Conservation (phyloP, 2,113 vertebrate genomes). For the Lota lota region DNA sequence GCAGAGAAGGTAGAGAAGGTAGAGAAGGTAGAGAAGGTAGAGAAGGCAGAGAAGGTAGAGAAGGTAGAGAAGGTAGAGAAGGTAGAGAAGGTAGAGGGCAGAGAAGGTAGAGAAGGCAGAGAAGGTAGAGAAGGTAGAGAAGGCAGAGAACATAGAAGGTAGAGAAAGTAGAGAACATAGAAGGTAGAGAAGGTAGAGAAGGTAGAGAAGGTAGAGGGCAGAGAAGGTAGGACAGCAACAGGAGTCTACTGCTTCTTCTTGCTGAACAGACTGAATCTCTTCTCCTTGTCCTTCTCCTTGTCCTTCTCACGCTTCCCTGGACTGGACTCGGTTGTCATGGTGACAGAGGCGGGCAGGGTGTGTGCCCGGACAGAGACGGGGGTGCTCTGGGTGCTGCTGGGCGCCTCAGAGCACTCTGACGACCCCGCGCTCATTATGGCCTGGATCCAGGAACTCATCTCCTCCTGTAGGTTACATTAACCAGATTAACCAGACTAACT, state of each 20-base stretch:
- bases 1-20: too few species aligned
- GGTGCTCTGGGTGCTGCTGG: conserved; percentile 86
- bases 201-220: too few species aligned
- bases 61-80: too few species aligned
- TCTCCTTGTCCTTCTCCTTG: conserved; percentile 93
- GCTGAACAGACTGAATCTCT: conserved; percentile 96
- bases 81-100: too few species aligned
- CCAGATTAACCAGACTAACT: not conserved
- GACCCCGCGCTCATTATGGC: conserved; percentile 84
- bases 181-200: too few species aligned
- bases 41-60: too few species aligned
- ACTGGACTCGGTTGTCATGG: conserved; percentile 87
- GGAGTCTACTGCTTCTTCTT: conserved; percentile 90
- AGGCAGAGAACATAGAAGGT: too few species aligned
- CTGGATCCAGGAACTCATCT: conserved; percentile 98
- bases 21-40: too few species aligned
- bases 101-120: too few species aligned
- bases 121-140: too few species aligned
- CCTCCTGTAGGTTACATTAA: conserved; percentile 76
- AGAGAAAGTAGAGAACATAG: too few species aligned
- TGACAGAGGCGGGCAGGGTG: conserved; percentile 86
- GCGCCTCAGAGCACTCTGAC: conserved; percentile 75
- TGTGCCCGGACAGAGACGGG: conserved; percentile 89
- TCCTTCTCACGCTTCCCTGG: conserved; percentile 92
- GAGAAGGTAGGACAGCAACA: too few species aligned